Percentiles rank a stretch among this genome's conserved stretches.
Evolutionary conservation across 2,797 vertebrate species (phyloP).

Genomic region (Acanthopagrus latus): DNA sequence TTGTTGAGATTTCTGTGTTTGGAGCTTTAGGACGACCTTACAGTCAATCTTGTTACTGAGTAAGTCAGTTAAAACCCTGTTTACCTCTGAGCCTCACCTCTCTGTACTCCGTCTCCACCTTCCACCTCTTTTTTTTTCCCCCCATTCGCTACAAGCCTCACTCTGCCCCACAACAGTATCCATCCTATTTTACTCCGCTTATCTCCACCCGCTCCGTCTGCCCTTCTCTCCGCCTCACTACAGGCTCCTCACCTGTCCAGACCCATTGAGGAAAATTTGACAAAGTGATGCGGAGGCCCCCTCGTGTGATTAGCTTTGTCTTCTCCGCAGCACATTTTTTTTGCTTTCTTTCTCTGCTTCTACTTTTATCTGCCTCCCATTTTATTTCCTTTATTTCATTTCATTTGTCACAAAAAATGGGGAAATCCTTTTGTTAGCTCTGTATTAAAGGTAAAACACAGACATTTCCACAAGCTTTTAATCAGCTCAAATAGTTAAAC

Average conservation of each 20-base stretch:
- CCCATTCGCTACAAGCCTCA: slow-evolving; percentile 78
- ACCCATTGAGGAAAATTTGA: slow-evolving; percentile 67
- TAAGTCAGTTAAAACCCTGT: slow-evolving; percentile 80
- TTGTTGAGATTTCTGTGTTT: slow-evolving; percentile 71
- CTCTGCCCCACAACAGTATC: slow-evolving; percentile 75
- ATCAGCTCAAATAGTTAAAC: background rate
- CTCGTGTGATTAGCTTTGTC: slow-evolving; percentile 34
- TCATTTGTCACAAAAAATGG: background rate
- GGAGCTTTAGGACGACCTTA: slow-evolving; percentile 78
- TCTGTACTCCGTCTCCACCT: slow-evolving; percentile 68
- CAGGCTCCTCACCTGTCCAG: slow-evolving; percentile 66
- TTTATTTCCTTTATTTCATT: slow-evolving; percentile 1
- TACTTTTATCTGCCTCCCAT: background rate
- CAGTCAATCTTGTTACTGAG: slow-evolving; percentile 76
- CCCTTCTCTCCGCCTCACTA: slow-evolving; percentile 85
- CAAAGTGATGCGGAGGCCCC: slow-evolving; percentile 60
- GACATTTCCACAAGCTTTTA: slow-evolving; percentile 1
- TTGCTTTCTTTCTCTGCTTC: slow-evolving; percentile 3
- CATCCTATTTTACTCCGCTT: slow-evolving; percentile 78
- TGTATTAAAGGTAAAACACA: background rate
- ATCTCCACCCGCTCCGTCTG: slow-evolving; percentile 81
- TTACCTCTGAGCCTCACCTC: slow-evolving; percentile 77
- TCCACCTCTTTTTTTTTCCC: slow-evolving; percentile 64
- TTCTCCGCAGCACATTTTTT: slow-evolving; percentile 15
- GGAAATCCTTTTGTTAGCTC: background rate